Percentiles rank a stretch among this genome's conserved stretches.
Conservation (phyloP, 2,113 vertebrate genomes). For the Balaenoptera acutorostrata region DNA sequence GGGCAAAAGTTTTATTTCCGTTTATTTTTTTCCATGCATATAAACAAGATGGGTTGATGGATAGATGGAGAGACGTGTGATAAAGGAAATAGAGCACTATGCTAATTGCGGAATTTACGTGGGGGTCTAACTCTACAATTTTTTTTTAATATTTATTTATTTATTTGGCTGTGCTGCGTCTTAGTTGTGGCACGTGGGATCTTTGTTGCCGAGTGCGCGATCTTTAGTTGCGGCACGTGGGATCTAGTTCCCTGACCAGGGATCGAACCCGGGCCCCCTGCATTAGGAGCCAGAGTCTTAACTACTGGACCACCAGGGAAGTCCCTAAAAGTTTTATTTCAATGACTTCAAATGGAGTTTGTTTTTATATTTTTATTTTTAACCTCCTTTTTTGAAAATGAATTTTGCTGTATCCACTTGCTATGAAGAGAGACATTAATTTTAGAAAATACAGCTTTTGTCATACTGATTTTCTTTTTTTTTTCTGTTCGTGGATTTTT, state of each 20-base stretch:
- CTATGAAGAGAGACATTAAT: background rate
- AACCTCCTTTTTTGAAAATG: background rate
- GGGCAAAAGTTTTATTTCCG: background rate
- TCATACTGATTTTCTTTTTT: background rate
- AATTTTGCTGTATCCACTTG: background rate
- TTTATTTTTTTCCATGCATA: background rate
- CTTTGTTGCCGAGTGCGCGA: no score
- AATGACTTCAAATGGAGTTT: background rate
- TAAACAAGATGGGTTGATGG: background rate
- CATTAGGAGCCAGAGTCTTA: background rate
- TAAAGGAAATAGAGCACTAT: background rate
- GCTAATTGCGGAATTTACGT: background rate
- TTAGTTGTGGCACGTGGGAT: no score
- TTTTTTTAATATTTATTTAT: background rate
- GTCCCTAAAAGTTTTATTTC: background rate
- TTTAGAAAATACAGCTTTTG: slow-evolving; percentile 3
- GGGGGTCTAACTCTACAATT: background rate
- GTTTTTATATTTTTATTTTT: background rate
- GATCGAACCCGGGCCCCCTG: no score
- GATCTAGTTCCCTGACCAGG: no score
- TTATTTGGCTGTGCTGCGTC: no score
- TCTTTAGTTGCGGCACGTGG: no score
- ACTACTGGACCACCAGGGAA: no score
- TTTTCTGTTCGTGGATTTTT: background rate
- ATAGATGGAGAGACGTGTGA: background rate